These are phyloP conservation scores for Junco hyemalis DNA, from an alignment of 2,113 vertebrate genomes.

Conservation along the genomic window DNA sequence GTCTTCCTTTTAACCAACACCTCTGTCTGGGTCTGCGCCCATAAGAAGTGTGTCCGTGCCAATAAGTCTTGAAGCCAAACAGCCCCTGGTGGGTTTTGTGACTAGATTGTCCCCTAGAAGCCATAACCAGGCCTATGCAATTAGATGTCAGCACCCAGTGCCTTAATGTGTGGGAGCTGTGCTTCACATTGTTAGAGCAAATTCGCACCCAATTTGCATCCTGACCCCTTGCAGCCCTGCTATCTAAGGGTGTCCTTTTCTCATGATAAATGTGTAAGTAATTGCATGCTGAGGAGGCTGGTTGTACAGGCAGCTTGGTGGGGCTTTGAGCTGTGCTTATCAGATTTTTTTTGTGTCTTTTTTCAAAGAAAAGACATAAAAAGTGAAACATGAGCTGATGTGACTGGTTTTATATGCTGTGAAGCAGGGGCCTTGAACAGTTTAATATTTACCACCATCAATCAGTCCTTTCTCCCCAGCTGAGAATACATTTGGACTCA, in stretches of 20 bases:
- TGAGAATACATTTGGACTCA: conserved; percentile 37
- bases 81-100: background rate
- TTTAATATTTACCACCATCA: conserved; percentile 59
- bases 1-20: background rate
- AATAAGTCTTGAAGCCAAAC: background rate
- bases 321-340: background rate
- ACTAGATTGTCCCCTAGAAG: background rate
- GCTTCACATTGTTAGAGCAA: background rate
- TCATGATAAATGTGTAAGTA: background rate
- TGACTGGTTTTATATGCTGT: conserved; percentile 55
- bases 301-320: background rate
- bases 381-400: conserved; percentile 64
- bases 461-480: conserved; percentile 47
- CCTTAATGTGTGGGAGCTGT: background rate
- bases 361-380: conserved; percentile 48
- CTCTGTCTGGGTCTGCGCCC: background rate
- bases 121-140: background rate
- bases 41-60: background rate
- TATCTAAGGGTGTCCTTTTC: background rate
- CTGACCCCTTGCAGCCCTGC: background rate
- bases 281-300: background rate
- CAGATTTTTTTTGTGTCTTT: background rate
- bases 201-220: conserved; percentile 13
- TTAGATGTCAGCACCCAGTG: background rate
- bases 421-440: conserved; percentile 32